phyloP scores from a whole-genome alignment of 2,888 invertebrate species.

The Flexamia atlantica region DNA sequence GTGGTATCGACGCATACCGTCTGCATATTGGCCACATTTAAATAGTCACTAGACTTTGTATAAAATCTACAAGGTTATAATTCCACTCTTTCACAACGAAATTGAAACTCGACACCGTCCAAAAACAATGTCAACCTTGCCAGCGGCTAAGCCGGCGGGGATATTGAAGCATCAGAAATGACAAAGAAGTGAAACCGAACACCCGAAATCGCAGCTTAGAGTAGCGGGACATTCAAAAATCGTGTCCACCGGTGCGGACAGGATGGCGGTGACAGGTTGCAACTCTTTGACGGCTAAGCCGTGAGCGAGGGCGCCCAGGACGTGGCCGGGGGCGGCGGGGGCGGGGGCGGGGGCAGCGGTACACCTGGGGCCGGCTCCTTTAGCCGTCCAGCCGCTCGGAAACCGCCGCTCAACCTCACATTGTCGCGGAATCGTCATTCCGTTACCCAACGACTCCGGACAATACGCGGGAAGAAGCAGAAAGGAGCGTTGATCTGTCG shows the following conservation, averaged over 20 bases:
- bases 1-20: too few species aligned
- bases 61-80: too few species aligned
- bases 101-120: too few species aligned
- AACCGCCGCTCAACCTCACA: conserved; percentile 1
- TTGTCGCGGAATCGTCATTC: conserved; percentile 37
- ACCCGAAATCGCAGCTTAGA: conserved; percentile 17
- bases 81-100: too few species aligned
- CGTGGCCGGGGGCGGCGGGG: not conserved
- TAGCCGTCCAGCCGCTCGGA: not conserved
- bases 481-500: conserved; percentile 27
- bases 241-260: conserved; percentile 4
- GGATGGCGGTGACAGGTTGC: conserved; percentile 31
- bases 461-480: not conserved
- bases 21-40: too few species aligned
- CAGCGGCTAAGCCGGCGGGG: not conserved
- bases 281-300: conserved; percentile 34
- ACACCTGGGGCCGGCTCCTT: conserved; percentile 10
- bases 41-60: too few species aligned
- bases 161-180: not conserved
- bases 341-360: not conserved
- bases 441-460: not conserved
- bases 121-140: too few species aligned
- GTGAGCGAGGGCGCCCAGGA: not conserved
- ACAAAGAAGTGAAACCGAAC: not conserved
- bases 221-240: conserved; percentile 7